Evolutionary conservation across 2,888 invertebrate species (phyloP).

Genomic region (Hydrotaea cyrtoneurina): DNA sequence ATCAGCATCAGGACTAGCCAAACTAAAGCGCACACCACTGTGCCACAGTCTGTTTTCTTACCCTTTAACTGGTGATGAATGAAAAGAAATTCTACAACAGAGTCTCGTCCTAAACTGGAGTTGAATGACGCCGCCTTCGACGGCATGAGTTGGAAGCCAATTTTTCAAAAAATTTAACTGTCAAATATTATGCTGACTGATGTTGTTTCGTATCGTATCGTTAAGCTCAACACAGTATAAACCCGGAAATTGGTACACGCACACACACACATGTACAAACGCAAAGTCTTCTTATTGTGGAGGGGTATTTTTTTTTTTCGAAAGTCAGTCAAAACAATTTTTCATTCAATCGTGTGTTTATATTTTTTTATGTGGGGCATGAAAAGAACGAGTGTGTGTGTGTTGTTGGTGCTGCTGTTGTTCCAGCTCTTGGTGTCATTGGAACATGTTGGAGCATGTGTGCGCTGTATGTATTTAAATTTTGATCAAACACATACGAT

Average conservation of each 20-base stretch:
- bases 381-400: neutral
- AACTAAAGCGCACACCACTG: too few relatives aligned
- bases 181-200: conserved; percentile 12
- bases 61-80: neutral
- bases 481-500: neutral
- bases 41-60: neutral
- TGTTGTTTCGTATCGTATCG: neutral
- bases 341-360: neutral
- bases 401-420: neutral
- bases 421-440: too few relatives aligned
- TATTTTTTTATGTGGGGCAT: neutral
- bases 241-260: neutral
- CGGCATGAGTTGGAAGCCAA: neutral
- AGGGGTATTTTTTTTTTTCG: neutral
- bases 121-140: neutral
- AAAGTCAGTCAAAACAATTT: conserved; percentile 22
- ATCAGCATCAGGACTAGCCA: too few relatives aligned
- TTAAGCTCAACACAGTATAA: neutral
- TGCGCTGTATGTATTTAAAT: neutral
- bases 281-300: too few relatives aligned
- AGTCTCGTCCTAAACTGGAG: neutral
- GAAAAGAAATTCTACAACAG: neutral
- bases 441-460: neutral
- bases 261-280: too few relatives aligned
- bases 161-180: conserved; percentile 18